Percentiles rank a stretch among this genome's conserved stretches.
These are phyloP conservation scores for Microcebus ravelobensis DNA, from an alignment of 2,113 vertebrate species.

Conservation along the genomic window DNA sequence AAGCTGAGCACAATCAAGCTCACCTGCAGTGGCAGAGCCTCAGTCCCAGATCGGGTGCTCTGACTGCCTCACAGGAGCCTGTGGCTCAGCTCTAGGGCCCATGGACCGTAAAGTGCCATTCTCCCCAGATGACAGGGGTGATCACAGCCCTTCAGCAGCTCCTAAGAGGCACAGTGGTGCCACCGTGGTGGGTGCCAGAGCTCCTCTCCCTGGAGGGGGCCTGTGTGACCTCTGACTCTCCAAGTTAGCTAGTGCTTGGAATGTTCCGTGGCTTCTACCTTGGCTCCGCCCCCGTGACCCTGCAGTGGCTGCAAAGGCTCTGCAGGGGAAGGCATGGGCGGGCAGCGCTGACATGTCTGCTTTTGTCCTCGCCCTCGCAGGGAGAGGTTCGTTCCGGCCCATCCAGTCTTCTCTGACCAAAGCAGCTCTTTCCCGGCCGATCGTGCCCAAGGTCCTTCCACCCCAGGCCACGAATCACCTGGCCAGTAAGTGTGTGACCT, in stretches of 20 bases:
- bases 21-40: not conserved
- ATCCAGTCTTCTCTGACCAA: constrained; percentile 93
- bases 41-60: not conserved
- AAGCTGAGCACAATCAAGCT: not conserved
- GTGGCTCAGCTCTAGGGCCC: rapidly evolving
- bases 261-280: not conserved
- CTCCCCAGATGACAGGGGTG: rapidly evolving
- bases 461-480: constrained; percentile 87
- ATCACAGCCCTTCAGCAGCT: not conserved
- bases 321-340: rapidly evolving
- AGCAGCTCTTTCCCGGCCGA: constrained; percentile 88
- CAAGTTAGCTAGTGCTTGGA: not conserved
- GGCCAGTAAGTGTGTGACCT: constrained; percentile 89
- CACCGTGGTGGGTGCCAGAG: rapidly evolving
- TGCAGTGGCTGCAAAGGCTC: not conserved
- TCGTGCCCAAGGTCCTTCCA: constrained; percentile 90
- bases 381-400: constrained; percentile 96
- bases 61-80: too few relatives aligned
- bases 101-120: not conserved
- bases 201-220: rapidly evolving
- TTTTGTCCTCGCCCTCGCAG: constrained; percentile 73
- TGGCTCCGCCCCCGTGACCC: not conserved
- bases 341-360: not conserved
- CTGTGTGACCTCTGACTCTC: not conserved
- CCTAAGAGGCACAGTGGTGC: rapidly evolving